Conservation (phyloP, 1,140 invertebrate species). For the Papilio aristodemus region DNA sequence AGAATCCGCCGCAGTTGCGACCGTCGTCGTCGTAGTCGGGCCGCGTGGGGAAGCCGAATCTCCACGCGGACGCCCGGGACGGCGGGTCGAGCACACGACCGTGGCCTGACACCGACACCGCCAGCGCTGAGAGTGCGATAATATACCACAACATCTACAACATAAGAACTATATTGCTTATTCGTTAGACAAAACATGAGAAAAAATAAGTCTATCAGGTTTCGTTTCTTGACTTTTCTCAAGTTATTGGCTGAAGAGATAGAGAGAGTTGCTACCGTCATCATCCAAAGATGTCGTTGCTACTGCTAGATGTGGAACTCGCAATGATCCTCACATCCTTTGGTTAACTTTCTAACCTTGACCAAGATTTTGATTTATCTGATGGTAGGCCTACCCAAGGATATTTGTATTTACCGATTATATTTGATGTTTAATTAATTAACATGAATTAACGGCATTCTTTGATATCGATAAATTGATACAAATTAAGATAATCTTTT, state of each 20-base stretch:
- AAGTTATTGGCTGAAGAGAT: too few relatives aligned
- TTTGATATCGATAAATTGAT: too few relatives aligned
- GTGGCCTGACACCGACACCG: conserved; percentile 77
- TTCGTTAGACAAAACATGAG: too few relatives aligned
- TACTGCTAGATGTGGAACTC: too few relatives aligned
- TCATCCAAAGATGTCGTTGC: too few relatives aligned
- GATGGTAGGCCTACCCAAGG: too few relatives aligned
- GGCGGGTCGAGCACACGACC: conserved; percentile 90
- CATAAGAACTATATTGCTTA: conserved; percentile 3
- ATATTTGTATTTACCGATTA: not conserved
- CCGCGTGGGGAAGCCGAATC: conserved; percentile 85
- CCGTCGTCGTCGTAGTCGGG: conserved; percentile 94
- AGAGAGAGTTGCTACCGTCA: too few relatives aligned
- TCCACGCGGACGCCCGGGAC: conserved; percentile 89
- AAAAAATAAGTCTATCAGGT: not conserved
- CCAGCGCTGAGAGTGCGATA: conserved; percentile 36
- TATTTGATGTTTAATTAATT: not conserved
- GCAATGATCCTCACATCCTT: too few relatives aligned
- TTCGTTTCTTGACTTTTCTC: too few relatives aligned
- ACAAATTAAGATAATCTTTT: not conserved
- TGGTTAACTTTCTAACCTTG: too few relatives aligned
- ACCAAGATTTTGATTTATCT: too few relatives aligned
- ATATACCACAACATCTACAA: conserved; percentile 50
- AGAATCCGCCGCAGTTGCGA: conserved; percentile 92
- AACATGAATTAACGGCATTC: too few relatives aligned